Evolutionary conservation across 1,140 invertebrate genomes (phyloP).

Genomic region (Aphidius ervi): DNA sequence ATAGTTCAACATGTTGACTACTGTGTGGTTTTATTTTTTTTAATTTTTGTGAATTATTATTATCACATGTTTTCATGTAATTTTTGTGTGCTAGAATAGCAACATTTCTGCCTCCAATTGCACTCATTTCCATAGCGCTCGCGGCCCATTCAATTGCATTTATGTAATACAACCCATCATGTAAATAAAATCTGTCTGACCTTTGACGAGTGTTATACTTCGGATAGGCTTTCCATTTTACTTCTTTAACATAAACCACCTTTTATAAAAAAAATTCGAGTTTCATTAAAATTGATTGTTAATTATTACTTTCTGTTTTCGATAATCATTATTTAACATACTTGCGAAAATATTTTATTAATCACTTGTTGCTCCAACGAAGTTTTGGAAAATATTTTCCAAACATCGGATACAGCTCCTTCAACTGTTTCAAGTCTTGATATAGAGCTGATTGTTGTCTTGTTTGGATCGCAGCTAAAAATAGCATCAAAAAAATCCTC

Average conservation of each 20-base stretch:
- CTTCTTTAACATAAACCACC: too few relatives aligned
- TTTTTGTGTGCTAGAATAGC: slow-evolving; percentile 56
- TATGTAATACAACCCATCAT: slow-evolving; percentile 59
- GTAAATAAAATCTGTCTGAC: slow-evolving; percentile 56
- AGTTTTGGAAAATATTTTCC: slow-evolving; percentile 60
- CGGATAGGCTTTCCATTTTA: slow-evolving; percentile 63
- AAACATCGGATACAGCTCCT: slow-evolving; percentile 44
- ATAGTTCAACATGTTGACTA: not conserved
- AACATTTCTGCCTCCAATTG: slow-evolving; percentile 63
- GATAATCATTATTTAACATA: slow-evolving; percentile 29
- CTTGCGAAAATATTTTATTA: slow-evolving; percentile 52
- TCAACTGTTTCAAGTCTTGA: slow-evolving; percentile 48
- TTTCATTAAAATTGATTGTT: too few relatives aligned
- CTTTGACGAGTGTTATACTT: slow-evolving; percentile 50
- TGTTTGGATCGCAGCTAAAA: slow-evolving; percentile 52
- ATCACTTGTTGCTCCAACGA: slow-evolving; percentile 49
- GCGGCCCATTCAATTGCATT: slow-evolving; percentile 69
- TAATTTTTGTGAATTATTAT: too few relatives aligned
- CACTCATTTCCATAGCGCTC: slow-evolving; percentile 71
- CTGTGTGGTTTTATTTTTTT: slow-evolving; percentile 1
- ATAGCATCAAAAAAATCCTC: slow-evolving; percentile 45
- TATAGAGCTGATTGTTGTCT: slow-evolving; percentile 45
- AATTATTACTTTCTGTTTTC: too few relatives aligned
- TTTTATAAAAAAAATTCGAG: too few relatives aligned
- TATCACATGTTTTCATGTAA: slow-evolving; percentile 20